Base-by-base conservation (phyloP, 2,797 vertebrate species). In the Adelosebastes latens region DNA sequence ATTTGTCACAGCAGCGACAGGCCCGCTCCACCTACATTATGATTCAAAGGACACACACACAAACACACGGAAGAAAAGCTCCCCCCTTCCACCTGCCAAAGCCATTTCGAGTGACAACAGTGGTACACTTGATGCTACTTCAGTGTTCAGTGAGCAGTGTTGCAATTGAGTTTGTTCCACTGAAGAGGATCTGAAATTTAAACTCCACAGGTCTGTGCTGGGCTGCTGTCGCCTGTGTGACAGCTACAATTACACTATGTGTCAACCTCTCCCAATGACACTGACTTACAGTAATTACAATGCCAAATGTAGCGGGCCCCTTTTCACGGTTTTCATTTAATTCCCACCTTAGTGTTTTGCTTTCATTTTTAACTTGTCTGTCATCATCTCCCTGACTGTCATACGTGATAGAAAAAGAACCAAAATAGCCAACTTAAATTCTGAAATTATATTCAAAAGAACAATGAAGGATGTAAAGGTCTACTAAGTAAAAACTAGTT, bases 121-220 rank as follows among this genome's bases (percentile, higher is more conserved):
- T 58, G 82, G 77, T 78, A 75, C 86, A 84, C 91, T 90, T 87
- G 89, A 93, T 85, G 90, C 92, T 91, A 92, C 91, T 94, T 88
- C 93, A 94, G 81, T 93, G 93, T 80, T 92, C 93, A 91, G 78
- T 83, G 89, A 89, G 86, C 87, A 84, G 87, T 86, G 92, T 90
- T 90, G 84, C 89, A 93, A 94, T 93, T 87, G 88, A 89, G 92
- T 95, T 94, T 93, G 93, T 94, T 94, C 91, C 89, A 90, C 90
- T 79, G 88, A 89, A 85, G 89, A 92, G 89, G 85, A 90, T 90
- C 87, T 86, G 79, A 88, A 87, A 91, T 92, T 89, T 70, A 79
- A 88, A 91, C 85, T 87, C 73, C 66, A 72, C 88, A 91, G 88
- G 89, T 93, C 84, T 80, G 87, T 71, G 87, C 80, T 70, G 78